These are phyloP conservation scores for Microctenopoma stevenorrisi DNA, from an alignment of 2,797 vertebrate genomes.

Conservation along the genomic window DNA sequence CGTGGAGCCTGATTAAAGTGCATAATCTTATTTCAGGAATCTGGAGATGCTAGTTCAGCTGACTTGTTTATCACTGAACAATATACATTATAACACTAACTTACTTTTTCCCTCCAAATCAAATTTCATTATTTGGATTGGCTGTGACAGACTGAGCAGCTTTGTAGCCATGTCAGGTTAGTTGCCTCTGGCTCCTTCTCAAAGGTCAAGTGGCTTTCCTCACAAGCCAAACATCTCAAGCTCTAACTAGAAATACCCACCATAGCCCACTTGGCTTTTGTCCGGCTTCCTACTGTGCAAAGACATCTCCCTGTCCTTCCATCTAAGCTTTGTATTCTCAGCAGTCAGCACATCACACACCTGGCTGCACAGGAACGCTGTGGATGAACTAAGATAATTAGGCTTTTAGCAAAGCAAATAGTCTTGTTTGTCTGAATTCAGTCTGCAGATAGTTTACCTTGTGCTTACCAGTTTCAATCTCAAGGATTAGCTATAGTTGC, in stretches of 20 bases:
- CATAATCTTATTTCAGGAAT: constrained; percentile 68
- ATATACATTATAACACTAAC: constrained; percentile 5
- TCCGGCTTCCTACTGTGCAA: constrained; percentile 16
- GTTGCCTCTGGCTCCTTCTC: constrained; percentile 12
- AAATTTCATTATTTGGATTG: constrained; percentile 16
- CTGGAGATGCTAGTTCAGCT: constrained; percentile 40
- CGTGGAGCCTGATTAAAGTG: constrained; percentile 63
- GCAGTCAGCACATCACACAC: constrained; percentile 75
- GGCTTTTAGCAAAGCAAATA: constrained; percentile 71
- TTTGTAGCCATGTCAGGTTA: constrained; percentile 30
- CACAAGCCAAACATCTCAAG: constrained; percentile 28
- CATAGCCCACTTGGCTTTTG: not conserved
- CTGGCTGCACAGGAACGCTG: constrained; percentile 72
- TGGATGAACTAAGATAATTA: constrained; percentile 76
- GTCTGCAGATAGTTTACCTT: constrained; percentile 34
- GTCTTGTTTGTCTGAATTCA: constrained; percentile 34
- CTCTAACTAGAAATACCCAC: constrained; percentile 12
- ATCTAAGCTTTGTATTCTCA: constrained; percentile 43
- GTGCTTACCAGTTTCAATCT: constrained; percentile 17
- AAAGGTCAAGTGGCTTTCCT: constrained; percentile 30
- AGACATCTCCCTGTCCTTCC: constrained; percentile 46
- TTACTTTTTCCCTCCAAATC: constrained; percentile 2
- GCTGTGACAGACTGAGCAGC: constrained; percentile 22
- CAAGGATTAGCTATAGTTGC: constrained; percentile 19
- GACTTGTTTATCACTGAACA: constrained; percentile 18